These are phyloP conservation scores for Beris morrisii DNA, from an alignment of 2,888 invertebrate species.

Conservation along the genomic window DNA sequence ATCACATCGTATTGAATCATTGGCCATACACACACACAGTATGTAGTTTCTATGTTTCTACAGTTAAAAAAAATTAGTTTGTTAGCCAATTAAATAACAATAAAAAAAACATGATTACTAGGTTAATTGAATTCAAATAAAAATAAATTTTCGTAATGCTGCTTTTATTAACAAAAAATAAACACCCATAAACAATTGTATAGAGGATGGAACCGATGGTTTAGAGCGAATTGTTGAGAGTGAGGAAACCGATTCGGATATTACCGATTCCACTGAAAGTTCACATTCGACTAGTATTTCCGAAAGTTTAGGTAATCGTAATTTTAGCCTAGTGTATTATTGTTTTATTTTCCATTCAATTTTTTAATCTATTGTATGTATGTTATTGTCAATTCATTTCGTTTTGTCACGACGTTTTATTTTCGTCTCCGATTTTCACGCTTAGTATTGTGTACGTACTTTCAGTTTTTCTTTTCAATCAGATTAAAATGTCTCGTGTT, in stretches of 20 bases:
- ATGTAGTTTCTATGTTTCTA: slow-evolving; percentile 13
- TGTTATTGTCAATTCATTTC: background rate
- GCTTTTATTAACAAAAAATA: slow-evolving; percentile 24
- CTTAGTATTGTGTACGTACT: no score
- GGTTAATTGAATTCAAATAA: background rate
- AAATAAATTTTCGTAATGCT: slow-evolving; percentile 26
- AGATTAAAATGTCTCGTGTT: no score
- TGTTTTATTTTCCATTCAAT: background rate
- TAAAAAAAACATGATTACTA: background rate
- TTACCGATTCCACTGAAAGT: slow-evolving; percentile 56
- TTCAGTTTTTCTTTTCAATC: no score
- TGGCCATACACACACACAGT: slow-evolving; percentile 2
- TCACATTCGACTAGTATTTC: slow-evolving; percentile 55
- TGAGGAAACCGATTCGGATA: slow-evolving; percentile 61
- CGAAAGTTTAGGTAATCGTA: slow-evolving; percentile 48
- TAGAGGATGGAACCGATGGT: slow-evolving; percentile 17
- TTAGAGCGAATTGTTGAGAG: slow-evolving; percentile 25
- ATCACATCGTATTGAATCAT: background rate
- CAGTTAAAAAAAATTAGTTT: slow-evolving; percentile 18
- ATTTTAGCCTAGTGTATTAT: background rate
- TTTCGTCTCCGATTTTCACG: no score
- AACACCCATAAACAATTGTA: slow-evolving; percentile 3
- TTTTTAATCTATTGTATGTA: slow-evolving; percentile 1
- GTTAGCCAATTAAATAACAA: background rate
- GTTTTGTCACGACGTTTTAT: no score